Base-by-base conservation (phyloP, 2,797 vertebrate genomes). In the Peromyscus attwateri region DNA sequence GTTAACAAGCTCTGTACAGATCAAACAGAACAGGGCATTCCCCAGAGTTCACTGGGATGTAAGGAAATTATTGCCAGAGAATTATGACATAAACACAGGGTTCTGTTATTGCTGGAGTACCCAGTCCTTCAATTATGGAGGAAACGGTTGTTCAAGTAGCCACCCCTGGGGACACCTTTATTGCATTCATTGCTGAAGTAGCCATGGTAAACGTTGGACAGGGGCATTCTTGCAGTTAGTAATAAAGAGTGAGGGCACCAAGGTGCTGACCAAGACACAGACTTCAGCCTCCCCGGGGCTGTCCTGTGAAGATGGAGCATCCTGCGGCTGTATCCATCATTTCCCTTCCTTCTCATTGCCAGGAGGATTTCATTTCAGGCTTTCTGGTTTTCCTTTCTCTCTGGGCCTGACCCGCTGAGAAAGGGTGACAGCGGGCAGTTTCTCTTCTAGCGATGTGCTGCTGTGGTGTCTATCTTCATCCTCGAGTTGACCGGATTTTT, bases 1-100 rank as follows among this genome's bases (percentile, higher is more conserved):
- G 68, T 80, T 96, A 94, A 96, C 82, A 91, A 87, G 87, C 66
- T 92, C 70, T n/a, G 3, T 68, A 62, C 82, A 94, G 79, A 55
- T 77, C 57, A 96, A 89, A 77, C 57, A 60, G 68, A 97, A 57
- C n/a, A 66, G 12, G 43, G 43, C 19, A n/a, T 21, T 49, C 31
- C 14, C 43, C 46, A 64, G 40, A 43, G 25, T 34, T 43, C 43
- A 46, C 43, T 23, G 70, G 79, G 46, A 70, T 11, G 2, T 5
- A 55, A 52, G 49, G 55, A 82, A 89, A 49, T 80, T 79, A 88
- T 90, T 92, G 80, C 71, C 55, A 91, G 31, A 80, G 85, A 87
- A 87, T 14, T 52, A n/a, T 21, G 43, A 62, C 12, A 52, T 81
- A 52, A 8, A 19, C 60, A 29, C 4, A 66, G 49, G 14, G 25